These are phyloP conservation scores for Mesocricetus auratus DNA, from an alignment of 2,113 vertebrate genomes.

Conservation along the genomic window DNA sequence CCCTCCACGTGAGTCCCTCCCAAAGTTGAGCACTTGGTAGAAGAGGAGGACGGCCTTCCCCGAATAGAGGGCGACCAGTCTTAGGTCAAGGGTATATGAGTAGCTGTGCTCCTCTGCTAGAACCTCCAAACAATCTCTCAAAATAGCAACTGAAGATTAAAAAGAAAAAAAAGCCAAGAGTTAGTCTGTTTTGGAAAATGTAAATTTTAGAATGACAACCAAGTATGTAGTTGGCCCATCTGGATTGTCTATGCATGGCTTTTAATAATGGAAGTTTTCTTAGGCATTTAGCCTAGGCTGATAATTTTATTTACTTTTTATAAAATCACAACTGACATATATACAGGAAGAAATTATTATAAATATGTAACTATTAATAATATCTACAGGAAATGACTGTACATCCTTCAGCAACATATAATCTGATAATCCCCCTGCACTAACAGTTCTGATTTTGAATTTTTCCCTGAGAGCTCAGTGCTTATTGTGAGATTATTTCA, in stretches of 20 bases:
- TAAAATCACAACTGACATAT: not conserved
- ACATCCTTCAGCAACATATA: not conserved
- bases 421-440: not conserved
- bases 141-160: not conserved
- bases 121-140: too few species aligned
- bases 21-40: too few species aligned
- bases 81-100: too few species aligned
- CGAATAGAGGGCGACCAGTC: too few species aligned
- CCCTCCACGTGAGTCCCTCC: too few species aligned
- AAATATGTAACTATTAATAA: constrained; percentile 14
- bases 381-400: not conserved
- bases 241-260: not conserved
- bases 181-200: constrained; percentile 21
- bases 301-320: not conserved
- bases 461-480: constrained; percentile 19
- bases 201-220: not conserved
- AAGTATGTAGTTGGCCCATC: not conserved
- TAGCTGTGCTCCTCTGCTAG: too few species aligned
- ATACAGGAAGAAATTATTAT: constrained; percentile 11
- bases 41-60: too few species aligned
- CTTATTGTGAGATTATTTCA: not conserved
- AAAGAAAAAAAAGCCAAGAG: not conserved
- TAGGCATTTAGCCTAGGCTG: not conserved
- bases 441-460: not conserved
- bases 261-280: not conserved